These are phyloP conservation scores for Columbina picui DNA, from an alignment of 2,113 vertebrate genomes.

Conservation along the genomic window DNA sequence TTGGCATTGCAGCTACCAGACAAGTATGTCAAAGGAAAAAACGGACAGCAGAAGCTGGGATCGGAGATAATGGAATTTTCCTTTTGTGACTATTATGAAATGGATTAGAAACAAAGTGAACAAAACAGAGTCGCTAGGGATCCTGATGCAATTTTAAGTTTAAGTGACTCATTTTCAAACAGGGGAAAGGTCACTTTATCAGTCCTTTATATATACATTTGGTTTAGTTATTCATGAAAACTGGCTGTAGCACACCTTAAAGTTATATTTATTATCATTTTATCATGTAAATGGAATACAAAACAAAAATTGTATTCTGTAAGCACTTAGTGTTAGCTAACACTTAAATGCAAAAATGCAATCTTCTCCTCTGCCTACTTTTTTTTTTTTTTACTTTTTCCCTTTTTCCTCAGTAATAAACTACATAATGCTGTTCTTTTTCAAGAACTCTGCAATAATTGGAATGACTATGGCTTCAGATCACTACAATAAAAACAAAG, in stretches of 20 bases:
- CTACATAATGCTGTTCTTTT: not conserved
- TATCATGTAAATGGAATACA: not conserved
- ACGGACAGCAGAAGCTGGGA: not conserved
- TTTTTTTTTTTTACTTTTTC: not conserved
- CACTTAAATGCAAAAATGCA: not conserved
- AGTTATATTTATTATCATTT: not conserved
- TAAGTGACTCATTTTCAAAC: not conserved
- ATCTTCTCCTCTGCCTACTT: rapidly evolving
- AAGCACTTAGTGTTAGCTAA: not conserved
- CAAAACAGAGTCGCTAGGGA: not conserved
- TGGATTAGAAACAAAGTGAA: not conserved
- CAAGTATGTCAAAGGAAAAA: not conserved
- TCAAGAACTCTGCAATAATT: not conserved
- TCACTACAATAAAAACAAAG: not conserved
- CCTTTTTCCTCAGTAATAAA: not conserved
- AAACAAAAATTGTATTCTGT: not conserved
- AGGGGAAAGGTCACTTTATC: not conserved
- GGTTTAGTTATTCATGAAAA: not conserved
- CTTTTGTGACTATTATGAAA: not conserved
- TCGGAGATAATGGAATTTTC: not conserved
- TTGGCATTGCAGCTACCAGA: not conserved
- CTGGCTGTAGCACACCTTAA: not conserved
- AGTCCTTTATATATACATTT: not conserved
- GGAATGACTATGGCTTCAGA: not conserved
- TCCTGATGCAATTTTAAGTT: not conserved